Base-by-base conservation (phyloP, 2,113 vertebrate genomes). In the Epinephelus fuscoguttatus region DNA sequence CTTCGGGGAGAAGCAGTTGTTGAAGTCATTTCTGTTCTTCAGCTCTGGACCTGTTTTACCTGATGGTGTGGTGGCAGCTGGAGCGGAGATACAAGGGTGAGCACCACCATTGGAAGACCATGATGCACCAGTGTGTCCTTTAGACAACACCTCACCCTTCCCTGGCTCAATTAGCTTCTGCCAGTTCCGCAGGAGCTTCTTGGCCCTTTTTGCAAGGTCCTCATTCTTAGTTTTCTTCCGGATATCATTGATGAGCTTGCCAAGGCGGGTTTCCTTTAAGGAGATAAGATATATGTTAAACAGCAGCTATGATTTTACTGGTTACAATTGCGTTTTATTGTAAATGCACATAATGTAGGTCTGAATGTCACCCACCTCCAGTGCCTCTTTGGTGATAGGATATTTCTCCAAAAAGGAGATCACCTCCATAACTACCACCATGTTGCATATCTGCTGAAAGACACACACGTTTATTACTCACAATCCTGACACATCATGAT, bases 341-440 rank as follows among this genome's bases (percentile, higher is more conserved):
- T 50, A 4, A 82, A 17, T 47, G n/a, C 11, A 49, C 27, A 40
- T 37, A 63, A 9, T 42, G 7, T 30, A 45, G 0, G 3, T 25
- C 1, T 67, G 53, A 59, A 21, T 25, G 33, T 57, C 60, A 81
- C 95, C 61, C 92, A 99, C 98, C 97, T 99, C 97, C 80, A 99
- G 96, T 83, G 96, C 97, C 94, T 99, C 98, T 97, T 99, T 99
- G 96, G 98, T 99, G 93, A 99, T 99, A 72, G 98, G 98, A 91
- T 97, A 97, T 89, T 96, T 99, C 96, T 99, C 98, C 96, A 99
- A 93, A 93, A 95, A 96, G 94, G 97, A 98, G 93, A 99, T 98
- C 64, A 99, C 98, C 94, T 99, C 98, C 95, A 98, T 80, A 87
- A 99, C 97, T 78, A 96, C 96, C 94, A 96, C 96, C 97, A 98